Percentiles rank a stretch among this genome's conserved stretches.
These are phyloP conservation scores for Epinotia nisella DNA, from an alignment of 2,888 invertebrate genomes.

Conservation along the genomic window DNA sequence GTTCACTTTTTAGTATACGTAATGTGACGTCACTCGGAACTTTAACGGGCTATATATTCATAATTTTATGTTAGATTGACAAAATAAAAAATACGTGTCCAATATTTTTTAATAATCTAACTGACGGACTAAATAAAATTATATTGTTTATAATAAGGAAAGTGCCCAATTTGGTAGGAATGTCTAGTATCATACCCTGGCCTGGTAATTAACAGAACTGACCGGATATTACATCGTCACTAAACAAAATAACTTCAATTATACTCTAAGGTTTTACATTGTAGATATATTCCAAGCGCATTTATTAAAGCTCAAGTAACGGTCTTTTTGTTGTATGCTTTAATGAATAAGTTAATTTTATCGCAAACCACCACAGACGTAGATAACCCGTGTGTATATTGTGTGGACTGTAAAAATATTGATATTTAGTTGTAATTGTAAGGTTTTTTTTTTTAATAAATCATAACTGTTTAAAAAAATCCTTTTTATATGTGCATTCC, in stretches of 20 bases:
- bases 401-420: constrained; percentile 57
- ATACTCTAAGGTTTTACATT: not conserved
- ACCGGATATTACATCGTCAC: not conserved
- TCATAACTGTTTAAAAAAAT: constrained; percentile 10
- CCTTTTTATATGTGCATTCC: not conserved
- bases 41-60: too few species aligned
- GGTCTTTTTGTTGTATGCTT: constrained; percentile 10
- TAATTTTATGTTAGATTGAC: too few species aligned
- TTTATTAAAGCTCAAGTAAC: constrained; percentile 25
- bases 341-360: constrained; percentile 1
- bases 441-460: constrained; percentile 46
- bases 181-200: not conserved
- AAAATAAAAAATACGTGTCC: too few species aligned
- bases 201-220: not conserved
- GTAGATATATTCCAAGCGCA: constrained; percentile 27
- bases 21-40: too few species aligned
- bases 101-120: too few species aligned
- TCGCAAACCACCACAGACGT: constrained; percentile 16
- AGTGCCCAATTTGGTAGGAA: not conserved
- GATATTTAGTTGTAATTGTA: constrained; percentile 46
- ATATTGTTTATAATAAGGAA: too few species aligned
- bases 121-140: too few species aligned
- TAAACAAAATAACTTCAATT: not conserved
- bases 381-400: constrained; percentile 53
- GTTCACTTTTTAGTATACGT: too few species aligned